Conservation (phyloP, 1,140 invertebrate genomes). For the Procambarus clarkii region DNA sequence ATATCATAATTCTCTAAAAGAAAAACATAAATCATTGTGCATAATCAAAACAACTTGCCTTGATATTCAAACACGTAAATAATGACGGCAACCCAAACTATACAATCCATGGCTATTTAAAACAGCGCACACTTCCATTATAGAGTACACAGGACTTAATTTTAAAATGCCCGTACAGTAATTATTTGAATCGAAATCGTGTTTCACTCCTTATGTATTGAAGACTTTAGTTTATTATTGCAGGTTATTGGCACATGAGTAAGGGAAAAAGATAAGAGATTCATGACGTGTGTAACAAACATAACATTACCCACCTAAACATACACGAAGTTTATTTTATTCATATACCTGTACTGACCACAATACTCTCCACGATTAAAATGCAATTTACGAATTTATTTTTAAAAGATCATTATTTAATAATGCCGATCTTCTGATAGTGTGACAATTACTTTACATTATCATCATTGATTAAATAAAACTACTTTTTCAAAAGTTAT, state of each 20-base stretch:
- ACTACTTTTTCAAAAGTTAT: background rate
- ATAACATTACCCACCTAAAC: conserved; percentile 22
- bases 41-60: too few relatives aligned
- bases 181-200: conserved; percentile 38
- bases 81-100: conserved; percentile 14
- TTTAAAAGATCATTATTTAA: background rate
- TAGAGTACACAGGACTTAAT: conserved; percentile 15
- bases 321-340: conserved; percentile 20
- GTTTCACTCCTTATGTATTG: conserved; percentile 36
- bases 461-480: background rate
- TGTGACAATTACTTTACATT: background rate
- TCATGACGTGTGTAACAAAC: conserved; percentile 3
- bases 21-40: too few relatives aligned
- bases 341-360: background rate
- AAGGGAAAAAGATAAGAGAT: conserved; percentile 18
- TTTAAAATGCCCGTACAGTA: conserved; percentile 12
- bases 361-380: background rate
- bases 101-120: background rate
- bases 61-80: background rate
- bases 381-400: background rate
- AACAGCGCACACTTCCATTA: conserved; percentile 24
- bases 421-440: background rate
- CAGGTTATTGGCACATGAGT: conserved; percentile 57
- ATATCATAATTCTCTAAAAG: too few relatives aligned
- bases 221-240: conserved; percentile 32